A percentile compares a stretch with the other conserved stretches of the same genome.
Conservation (phyloP, 2,113 vertebrate species). For the Archocentrus centrarchus region DNA sequence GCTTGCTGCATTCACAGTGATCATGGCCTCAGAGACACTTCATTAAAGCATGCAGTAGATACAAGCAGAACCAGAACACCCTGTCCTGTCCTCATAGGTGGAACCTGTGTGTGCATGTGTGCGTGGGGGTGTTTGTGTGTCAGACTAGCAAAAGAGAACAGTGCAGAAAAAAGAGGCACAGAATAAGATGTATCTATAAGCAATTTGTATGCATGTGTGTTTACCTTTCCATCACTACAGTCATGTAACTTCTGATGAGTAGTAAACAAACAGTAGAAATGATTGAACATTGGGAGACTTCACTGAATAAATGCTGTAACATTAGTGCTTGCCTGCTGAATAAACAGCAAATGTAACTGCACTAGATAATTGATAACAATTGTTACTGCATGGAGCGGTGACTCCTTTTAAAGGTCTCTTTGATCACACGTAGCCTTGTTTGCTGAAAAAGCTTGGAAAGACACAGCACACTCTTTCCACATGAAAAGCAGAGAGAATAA, state of each 20-base stretch:
- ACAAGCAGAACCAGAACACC: conserved; percentile 37
- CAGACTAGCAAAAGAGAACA: background rate
- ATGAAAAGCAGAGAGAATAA: background rate
- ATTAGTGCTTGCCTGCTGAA: conserved; percentile 27
- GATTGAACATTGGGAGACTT: conserved; percentile 44
- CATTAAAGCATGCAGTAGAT: conserved; percentile 47
- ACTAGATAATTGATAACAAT: conserved; percentile 26
- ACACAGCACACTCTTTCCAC: background rate
- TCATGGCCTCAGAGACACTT: conserved; percentile 21
- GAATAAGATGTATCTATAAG: background rate
- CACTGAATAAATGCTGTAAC: conserved; percentile 31
- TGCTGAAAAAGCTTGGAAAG: background rate
- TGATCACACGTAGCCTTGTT: conserved; percentile 22
- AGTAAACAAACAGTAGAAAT: conserved; percentile 44
- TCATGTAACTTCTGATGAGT: conserved; percentile 42
- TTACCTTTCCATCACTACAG: background rate
- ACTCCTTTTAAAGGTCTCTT: conserved; percentile 29
- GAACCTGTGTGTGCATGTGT: conserved; percentile 4
- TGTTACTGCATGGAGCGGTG: background rate
- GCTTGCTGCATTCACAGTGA: conserved; percentile 8
- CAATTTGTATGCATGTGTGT: background rate
- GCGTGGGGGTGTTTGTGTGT: conserved; percentile 9
- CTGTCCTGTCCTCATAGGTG: conserved; percentile 39
- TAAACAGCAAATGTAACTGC: conserved; percentile 24
- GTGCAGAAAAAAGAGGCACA: background rate